Evolutionary conservation across 2,797 vertebrate genomes (phyloP).

Genomic region (Danio aesculapii): DNA sequence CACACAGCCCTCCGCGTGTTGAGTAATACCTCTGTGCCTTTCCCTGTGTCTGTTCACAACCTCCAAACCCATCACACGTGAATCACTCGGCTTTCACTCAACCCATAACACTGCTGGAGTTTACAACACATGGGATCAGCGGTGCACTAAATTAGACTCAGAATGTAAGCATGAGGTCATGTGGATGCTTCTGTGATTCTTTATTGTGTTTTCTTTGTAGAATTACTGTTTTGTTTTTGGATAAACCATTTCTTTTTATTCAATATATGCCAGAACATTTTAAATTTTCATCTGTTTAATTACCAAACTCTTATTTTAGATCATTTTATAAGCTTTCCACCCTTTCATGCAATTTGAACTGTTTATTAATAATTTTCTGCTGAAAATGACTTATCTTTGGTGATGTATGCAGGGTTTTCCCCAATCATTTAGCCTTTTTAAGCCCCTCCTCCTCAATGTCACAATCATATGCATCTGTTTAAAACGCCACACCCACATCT

Average conservation of each 20-base stretch:
- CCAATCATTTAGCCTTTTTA: background rate
- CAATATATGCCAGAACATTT: background rate
- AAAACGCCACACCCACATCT: background rate
- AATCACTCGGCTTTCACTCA: background rate
- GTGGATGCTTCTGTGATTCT: too few species aligned
- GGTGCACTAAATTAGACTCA: too few species aligned
- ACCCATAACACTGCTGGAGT: too few species aligned
- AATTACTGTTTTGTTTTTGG: background rate
- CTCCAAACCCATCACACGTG: background rate
- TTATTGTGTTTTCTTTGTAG: too few species aligned
- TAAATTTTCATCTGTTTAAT: background rate
- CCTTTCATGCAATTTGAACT: background rate
- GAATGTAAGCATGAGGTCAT: too few species aligned
- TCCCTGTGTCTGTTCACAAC: slow-evolving; percentile 5
- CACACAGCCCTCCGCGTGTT: slow-evolving; percentile 27
- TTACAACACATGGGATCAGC: too few species aligned
- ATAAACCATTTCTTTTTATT: background rate
- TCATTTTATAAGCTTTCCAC: background rate
- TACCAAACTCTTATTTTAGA: background rate
- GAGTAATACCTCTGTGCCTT: slow-evolving; percentile 5
- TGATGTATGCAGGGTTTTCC: background rate
- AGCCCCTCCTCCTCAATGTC: too few species aligned
- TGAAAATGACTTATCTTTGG: background rate
- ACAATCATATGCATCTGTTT: background rate
- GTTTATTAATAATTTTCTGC: background rate